Evolutionary conservation across 2,113 vertebrate genomes (phyloP), one percentile per base, ranked within the genome.

Genomic region (Myotis davidii): DNA sequence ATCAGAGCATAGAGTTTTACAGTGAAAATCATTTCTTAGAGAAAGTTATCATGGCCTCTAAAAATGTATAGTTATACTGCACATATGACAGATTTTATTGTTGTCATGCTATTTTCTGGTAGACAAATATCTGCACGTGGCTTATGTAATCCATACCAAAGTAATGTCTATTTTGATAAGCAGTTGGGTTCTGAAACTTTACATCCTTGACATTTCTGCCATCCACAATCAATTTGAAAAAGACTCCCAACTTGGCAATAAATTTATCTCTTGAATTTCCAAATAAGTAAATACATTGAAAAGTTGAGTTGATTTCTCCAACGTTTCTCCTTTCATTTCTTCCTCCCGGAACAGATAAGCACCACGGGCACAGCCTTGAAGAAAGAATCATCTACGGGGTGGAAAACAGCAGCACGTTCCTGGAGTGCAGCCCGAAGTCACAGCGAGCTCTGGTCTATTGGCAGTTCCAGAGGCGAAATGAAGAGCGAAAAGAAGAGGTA

Each of bases 391-490:
- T 99, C 94, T 99, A 99, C 69, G 99, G 99, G 9, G 99, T 99
- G 96, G 99, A 99, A 97, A 99, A 99, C 89, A 99, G 99, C 98
- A 99, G 99, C 97, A 99, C 99, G 1, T 99, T 99, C 94, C 98
- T 99, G 82, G 99, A 99, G 97, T 99, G 99, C 97, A 99, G 99
- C 86, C 99, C 99, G 0, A 99, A 99, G 96, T 99, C 99, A 77
- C 99, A 99, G 97, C 98, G 99, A 96, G 99, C 99, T 0, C 82
- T 99, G 14, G 99, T 99, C 29, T 99, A 99, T 77, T 99, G 99
- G 99, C 99, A 99, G 95, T 99, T 99, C 95, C 99, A 99, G 97
- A 99, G 89, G 83, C 98, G 98, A 84, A 98, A 98, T 10, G 99
- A 99, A 61, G 99, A 99, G 37, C 98, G 84, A 88, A 99, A 99